Percentiles rank a stretch among this genome's conserved stretches.
phyloP scores from a whole-genome alignment of 2,113 vertebrate genomes.

The Zootoca vivipara region DNA sequence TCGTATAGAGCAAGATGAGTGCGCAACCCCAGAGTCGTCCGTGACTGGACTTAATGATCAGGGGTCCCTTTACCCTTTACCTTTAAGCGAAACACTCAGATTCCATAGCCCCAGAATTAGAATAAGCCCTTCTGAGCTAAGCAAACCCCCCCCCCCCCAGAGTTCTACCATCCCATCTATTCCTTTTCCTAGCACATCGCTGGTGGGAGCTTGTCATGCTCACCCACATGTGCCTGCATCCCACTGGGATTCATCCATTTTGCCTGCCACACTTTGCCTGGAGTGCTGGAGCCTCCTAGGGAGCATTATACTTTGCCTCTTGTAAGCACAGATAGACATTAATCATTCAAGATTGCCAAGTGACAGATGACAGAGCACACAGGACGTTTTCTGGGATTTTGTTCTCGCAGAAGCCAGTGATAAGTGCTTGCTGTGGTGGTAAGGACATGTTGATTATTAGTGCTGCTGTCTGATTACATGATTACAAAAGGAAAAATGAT shows the following conservation, averaged over 20 bases:
- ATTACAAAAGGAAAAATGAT: conserved; percentile 53
- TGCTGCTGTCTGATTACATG: conserved; percentile 65
- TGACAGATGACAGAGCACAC: conserved; percentile 41
- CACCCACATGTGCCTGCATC: not conserved
- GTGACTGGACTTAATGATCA: too few species aligned
- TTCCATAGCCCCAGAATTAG: not conserved
- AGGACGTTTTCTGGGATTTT: conserved; percentile 29
- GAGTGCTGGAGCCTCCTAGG: conserved; percentile 16
- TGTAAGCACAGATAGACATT: conserved; percentile 41
- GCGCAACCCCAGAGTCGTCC: too few species aligned
- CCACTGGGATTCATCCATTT: not conserved
- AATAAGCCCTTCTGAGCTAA: not conserved
- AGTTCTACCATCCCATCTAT: not conserved
- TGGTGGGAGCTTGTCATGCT: not conserved
- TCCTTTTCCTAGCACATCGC: not conserved
- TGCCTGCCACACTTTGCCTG: not conserved
- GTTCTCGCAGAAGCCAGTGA: conserved; percentile 43
- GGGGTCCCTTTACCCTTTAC: too few species aligned
- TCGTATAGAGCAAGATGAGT: too few species aligned
- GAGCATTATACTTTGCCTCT: conserved; percentile 28
- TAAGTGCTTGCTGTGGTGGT: conserved; percentile 52
- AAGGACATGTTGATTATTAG: conserved; percentile 60
- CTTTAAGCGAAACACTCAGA: not conserved
- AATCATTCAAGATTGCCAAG: not conserved
- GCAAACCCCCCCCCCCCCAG: not conserved